Conservation (phyloP, 2,113 vertebrate genomes). For the Crypturellus undulatus region DNA sequence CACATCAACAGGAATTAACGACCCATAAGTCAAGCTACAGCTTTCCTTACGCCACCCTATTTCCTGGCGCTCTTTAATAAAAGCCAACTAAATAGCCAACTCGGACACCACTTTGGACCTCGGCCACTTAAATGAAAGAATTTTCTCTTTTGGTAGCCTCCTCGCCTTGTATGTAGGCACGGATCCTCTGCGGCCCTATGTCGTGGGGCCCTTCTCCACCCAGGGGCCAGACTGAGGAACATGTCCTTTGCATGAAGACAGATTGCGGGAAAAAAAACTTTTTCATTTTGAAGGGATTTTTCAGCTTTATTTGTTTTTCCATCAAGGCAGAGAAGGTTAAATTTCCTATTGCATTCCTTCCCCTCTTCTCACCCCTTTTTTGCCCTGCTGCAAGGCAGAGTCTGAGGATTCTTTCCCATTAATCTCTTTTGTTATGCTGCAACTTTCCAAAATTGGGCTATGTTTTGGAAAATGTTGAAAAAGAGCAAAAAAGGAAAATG, state of each 20-base stretch:
- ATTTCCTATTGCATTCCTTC: neutral
- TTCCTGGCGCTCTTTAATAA: neutral
- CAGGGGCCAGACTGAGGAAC: neutral
- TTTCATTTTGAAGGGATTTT: neutral
- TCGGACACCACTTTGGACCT: neutral
- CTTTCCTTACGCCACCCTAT: neutral
- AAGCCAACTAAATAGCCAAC: neutral
- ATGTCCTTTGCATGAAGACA: neutral
- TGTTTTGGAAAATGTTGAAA: neutral
- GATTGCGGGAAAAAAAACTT: neutral
- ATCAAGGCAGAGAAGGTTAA: neutral
- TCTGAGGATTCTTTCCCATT: neutral
- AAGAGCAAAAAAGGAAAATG: neutral
- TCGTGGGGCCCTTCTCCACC: neutral
- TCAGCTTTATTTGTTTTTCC: neutral
- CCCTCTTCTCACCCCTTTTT: neutral
- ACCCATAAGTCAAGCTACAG: neutral
- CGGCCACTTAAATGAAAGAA: neutral
- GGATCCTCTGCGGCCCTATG: neutral
- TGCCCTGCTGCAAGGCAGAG: rapidly evolving
- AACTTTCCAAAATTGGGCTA: neutral
- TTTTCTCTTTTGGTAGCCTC: neutral
- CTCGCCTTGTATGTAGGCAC: neutral
- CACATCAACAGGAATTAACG: neutral
- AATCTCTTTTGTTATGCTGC: neutral